These are phyloP conservation scores for Drosophila pseudotalamancana DNA, from an alignment of 2,888 invertebrate genomes.

Conservation along the genomic window DNA sequence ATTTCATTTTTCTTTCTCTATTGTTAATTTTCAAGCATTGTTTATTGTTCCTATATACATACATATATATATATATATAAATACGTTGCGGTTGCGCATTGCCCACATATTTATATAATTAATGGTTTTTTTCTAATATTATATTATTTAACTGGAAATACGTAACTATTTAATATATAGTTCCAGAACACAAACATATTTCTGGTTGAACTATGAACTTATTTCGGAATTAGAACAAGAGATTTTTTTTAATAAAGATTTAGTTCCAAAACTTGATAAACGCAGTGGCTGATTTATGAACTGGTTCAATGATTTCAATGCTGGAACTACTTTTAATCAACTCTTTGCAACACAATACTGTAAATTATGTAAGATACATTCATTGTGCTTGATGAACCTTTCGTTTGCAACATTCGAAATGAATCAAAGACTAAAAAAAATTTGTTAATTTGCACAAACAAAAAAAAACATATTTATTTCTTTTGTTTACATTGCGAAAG, in stretches of 20 bases:
- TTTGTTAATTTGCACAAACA: conserved; percentile 10
- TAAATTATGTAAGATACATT: not conserved
- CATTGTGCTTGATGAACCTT: not conserved
- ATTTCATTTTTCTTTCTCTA: conserved; percentile 6
- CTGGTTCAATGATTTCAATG: no score
- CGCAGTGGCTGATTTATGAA: no score
- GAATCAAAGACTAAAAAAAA: not conserved
- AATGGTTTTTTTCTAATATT: not conserved
- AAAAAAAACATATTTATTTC: conserved; percentile 7
- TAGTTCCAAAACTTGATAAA: no score
- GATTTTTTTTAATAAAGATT: no score
- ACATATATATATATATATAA: not conserved
- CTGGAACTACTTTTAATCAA: not conserved
- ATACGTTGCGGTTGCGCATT: not conserved
- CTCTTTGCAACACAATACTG: not conserved
- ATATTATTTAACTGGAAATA: not conserved
- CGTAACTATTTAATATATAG: no score
- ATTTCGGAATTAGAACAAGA: not conserved
- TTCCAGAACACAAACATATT: no score
- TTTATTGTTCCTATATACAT: not conserved
- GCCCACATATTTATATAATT: not conserved
- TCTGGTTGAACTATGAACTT: no score
- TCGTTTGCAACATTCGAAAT: not conserved
- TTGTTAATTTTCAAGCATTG: no score
- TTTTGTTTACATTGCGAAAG: not conserved